Evolutionary conservation across 92 coral and sea anemone genomes (phyloP).

Genomic region (Ricordea florida): DNA sequence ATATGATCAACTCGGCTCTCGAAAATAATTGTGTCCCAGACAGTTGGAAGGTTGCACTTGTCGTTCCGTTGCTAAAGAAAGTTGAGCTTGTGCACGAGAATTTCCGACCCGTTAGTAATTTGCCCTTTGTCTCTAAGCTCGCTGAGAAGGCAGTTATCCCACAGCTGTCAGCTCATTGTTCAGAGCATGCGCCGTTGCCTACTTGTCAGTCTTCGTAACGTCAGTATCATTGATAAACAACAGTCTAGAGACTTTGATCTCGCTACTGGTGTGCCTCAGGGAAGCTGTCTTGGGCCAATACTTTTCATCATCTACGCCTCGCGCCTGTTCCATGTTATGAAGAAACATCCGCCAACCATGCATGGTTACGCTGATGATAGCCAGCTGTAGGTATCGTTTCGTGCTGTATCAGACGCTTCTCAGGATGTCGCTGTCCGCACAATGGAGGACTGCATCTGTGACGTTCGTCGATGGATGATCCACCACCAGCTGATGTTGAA

Average conservation of each 20-base stretch:
- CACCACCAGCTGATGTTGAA: neutral
- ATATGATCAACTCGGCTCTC: too few relatives aligned
- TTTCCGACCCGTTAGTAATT: too few relatives aligned
- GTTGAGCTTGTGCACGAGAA: too few relatives aligned
- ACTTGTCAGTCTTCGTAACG: too few relatives aligned
- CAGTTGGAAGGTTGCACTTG: too few relatives aligned
- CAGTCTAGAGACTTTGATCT: conserved; percentile 7
- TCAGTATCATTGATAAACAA: conserved; percentile 21
- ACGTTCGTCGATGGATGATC: neutral
- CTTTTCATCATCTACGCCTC: neutral
- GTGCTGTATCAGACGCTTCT: neutral
- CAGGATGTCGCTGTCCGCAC: neutral
- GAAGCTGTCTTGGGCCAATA: too few relatives aligned
- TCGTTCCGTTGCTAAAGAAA: too few relatives aligned
- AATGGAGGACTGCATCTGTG: neutral
- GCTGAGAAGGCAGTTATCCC: too few relatives aligned
- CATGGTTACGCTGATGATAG: conserved; percentile 44
- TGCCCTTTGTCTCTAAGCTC: too few relatives aligned
- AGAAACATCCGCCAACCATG: conserved; percentile 27
- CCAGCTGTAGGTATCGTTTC: conserved; percentile 13
- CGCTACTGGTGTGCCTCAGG: neutral
- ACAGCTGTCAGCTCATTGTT: too few relatives aligned
- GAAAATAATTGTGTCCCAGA: too few relatives aligned
- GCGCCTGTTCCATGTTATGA: conserved; percentile 13
- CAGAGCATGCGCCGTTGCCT: too few relatives aligned